Evolutionary conservation across 37 sponge, comb jelly and placozoan species (phyloP).

Genomic region (Halisarca cf. caerulea): DNA sequence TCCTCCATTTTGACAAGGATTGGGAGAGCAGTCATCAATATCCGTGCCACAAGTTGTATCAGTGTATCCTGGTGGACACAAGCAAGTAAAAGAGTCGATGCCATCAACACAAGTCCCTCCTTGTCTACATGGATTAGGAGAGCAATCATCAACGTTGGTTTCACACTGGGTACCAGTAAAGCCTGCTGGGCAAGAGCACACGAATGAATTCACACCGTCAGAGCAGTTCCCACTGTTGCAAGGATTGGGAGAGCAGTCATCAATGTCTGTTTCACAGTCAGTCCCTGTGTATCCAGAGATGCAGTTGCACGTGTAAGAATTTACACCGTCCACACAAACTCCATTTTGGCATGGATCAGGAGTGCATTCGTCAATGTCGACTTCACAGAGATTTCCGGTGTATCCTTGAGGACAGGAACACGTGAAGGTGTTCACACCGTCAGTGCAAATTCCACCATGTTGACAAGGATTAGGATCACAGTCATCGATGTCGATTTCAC

Average conservation of each 20-base stretch:
- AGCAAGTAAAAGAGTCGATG: conserved; percentile 10
- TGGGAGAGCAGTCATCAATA: conserved; percentile 22
- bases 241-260: conserved; percentile 26
- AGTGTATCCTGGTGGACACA: conserved; percentile 27
- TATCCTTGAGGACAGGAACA: conserved; percentile 27
- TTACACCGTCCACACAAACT: conserved; percentile 35
- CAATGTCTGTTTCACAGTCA: conserved; percentile 19
- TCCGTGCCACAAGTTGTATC: conserved; percentile 10
- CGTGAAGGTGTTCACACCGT: conserved; percentile 18
- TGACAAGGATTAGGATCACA: conserved; percentile 19
- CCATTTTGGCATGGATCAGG: conserved; percentile 28
- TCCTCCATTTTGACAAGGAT: conserved; percentile 22
- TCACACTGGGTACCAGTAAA: conserved; percentile 20
- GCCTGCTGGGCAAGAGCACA: conserved; percentile 12
- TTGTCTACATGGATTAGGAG: conserved; percentile 24
- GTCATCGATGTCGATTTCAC: conserved; percentile 33
- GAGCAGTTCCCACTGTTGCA: conserved; percentile 35
- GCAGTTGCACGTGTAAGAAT: conserved; percentile 15
- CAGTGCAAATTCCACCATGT: conserved; percentile 18
- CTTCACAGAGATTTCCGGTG: conserved; percentile 25
- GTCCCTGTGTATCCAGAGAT: conserved; percentile 31
- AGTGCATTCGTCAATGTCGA: conserved; percentile 25
- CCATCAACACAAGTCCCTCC: conserved; percentile 50
- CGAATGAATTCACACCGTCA: conserved; percentile 30
- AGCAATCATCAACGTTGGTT: conserved; percentile 34